Evolutionary conservation across 1,140 invertebrate species (phyloP).

Genomic region (Orchesella cincta): DNA sequence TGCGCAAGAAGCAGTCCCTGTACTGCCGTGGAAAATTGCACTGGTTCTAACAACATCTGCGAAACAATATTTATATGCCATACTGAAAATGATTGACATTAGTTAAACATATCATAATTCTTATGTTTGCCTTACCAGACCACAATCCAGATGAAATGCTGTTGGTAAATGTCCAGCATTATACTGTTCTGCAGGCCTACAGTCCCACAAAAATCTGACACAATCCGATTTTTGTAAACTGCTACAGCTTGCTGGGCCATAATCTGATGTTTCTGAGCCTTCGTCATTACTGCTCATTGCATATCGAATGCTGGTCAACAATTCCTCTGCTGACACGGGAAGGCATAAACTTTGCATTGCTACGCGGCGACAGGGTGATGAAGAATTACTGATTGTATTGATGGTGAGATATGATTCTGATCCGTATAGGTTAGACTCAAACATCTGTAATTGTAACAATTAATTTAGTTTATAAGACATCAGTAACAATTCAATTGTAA

Average conservation of each 20-base stretch:
- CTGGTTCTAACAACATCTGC: constrained; percentile 91
- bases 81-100: constrained; percentile 35
- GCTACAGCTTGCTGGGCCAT: constrained; percentile 14
- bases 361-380: constrained; percentile 54
- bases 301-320: constrained; percentile 60
- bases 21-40: constrained; percentile 90
- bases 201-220: constrained; percentile 95
- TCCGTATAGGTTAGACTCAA: constrained; percentile 51
- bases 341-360: constrained; percentile 81
- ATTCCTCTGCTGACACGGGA: constrained; percentile 84
- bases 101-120: constrained; percentile 21
- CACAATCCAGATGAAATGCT: constrained; percentile 96
- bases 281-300: constrained; percentile 35
- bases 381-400: constrained; percentile 57
- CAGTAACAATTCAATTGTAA: no score
- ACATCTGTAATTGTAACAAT: constrained; percentile 45
- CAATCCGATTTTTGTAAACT: constrained; percentile 15
- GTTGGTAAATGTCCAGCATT: constrained; percentile 94
- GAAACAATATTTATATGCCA: no score
- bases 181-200: constrained; percentile 93
- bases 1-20: constrained; percentile 89
- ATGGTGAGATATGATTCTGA: constrained; percentile 61
- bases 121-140: constrained; percentile 66
- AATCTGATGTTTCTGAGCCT: constrained; percentile 9
- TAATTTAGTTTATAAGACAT: background rate